Conservation (phyloP, 2,113 vertebrate genomes). For the Herpailurus yagouaroundi region DNA sequence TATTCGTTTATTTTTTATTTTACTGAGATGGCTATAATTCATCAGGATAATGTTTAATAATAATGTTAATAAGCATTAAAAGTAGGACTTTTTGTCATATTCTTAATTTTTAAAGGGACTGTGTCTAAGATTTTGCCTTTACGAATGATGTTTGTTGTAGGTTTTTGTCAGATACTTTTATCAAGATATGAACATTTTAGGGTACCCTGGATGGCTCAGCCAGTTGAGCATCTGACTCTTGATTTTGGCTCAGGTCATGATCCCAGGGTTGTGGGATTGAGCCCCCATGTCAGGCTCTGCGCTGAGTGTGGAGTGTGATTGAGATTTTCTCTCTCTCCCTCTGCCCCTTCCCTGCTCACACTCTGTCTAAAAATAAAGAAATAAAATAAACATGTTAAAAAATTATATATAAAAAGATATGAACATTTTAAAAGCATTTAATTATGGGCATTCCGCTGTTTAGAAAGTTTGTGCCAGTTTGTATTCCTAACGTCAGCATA, state of each 20-base stretch:
- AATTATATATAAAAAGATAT: background rate
- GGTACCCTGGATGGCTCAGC: too few relatives aligned
- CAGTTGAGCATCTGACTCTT: too few relatives aligned
- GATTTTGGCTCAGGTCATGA: too few relatives aligned
- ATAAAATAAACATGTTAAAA: too few relatives aligned
- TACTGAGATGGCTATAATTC: background rate
- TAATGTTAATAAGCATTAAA: conserved; percentile 39
- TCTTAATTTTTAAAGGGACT: conserved; percentile 44
- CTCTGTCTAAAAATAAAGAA: too few relatives aligned
- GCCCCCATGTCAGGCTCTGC: too few relatives aligned
- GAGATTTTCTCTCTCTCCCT: too few relatives aligned
- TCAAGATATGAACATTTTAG: background rate
- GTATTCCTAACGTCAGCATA: background rate
- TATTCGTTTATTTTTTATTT: conserved; percentile 13
- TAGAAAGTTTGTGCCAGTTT: conserved; percentile 38
- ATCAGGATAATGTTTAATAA: conserved; percentile 21
- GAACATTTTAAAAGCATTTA: conserved; percentile 9
- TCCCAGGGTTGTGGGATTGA: too few relatives aligned
- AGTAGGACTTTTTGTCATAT: background rate
- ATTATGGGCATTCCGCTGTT: conserved; percentile 29
- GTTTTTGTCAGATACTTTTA: conserved; percentile 31
- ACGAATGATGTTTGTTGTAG: conserved; percentile 17
- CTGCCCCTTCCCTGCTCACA: too few relatives aligned
- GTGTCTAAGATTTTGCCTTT: conserved; percentile 33
- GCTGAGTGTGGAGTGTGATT: too few relatives aligned